phyloP scores from a whole-genome alignment of 2,797 vertebrate species.

The Pseudomugil gertrudae region DNA sequence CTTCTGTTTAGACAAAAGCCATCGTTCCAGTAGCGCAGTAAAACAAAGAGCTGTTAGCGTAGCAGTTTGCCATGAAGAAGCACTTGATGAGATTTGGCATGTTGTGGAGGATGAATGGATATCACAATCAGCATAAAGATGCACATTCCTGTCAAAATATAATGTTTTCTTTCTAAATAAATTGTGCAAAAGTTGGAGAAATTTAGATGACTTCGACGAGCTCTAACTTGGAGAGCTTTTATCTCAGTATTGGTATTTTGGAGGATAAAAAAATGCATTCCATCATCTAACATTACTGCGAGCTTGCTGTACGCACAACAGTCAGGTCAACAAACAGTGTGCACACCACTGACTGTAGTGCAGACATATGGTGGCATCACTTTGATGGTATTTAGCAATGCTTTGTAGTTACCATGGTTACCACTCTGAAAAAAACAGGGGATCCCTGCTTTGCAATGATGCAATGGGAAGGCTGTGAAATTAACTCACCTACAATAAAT shows the following conservation, averaged over 20 bases:
- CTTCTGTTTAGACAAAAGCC: not conserved
- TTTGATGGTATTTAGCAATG: conserved; percentile 62
- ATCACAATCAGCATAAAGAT: too few relatives aligned
- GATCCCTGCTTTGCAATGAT: conserved; percentile 39
- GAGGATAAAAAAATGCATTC: not conserved
- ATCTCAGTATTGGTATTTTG: not conserved
- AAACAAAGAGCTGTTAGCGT: too few relatives aligned
- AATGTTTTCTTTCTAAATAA: not conserved
- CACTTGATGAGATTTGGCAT: too few relatives aligned
- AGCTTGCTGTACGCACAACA: not conserved
- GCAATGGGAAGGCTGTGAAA: conserved; percentile 62
- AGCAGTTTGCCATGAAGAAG: too few relatives aligned
- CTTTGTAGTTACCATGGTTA: conserved; percentile 60
- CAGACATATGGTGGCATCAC: conserved; percentile 46
- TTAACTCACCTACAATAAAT: conserved; percentile 67
- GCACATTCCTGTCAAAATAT: too few relatives aligned
- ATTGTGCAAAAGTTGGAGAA: not conserved
- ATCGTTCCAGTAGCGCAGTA: not conserved
- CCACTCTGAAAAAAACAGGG: conserved; percentile 23
- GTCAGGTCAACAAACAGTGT: conserved; percentile 23
- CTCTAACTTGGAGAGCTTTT: not conserved
- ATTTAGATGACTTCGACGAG: not conserved
- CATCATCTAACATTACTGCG: not conserved
- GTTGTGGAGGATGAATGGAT: too few relatives aligned
- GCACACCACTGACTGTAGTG: too few relatives aligned